Evolutionary conservation across 2,797 vertebrate genomes (phyloP), one percentile per base, ranked within the genome.

Genomic region (Pseudomugil tenellus): DNA sequence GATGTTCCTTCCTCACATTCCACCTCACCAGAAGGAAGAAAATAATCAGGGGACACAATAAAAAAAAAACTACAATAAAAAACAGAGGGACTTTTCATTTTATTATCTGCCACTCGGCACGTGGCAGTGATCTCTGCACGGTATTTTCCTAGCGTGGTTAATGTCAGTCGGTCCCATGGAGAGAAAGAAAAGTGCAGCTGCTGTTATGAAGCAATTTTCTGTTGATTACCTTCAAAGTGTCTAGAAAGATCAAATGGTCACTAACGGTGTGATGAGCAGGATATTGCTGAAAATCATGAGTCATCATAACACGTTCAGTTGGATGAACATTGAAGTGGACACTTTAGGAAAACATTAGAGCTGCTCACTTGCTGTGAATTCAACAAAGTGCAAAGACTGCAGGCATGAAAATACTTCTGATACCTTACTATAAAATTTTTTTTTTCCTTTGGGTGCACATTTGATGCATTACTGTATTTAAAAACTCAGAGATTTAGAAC

Each of bases 61-160:
- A 86, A 87, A 58, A 61, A 34, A 83, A 85, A 87, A 19, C n/a
- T 54, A 2, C 29, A 51, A 67, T 53, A 21, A 63, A 10, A 4
- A 31, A 13, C 1, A 37, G 2, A 10, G 29, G 21, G 52, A 9
- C 31, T 52, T 34, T 32, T 71, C 11, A 10, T 32, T 51, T 11
- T 56, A 0, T 55, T 23, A 1, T 48, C 11, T 29, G 9, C 2
- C 34, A 16, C 1, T 16, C 1, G 17, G 37, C 43, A 43, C 58
- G 54, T 0, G 21, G 28, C 2, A n/a, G 49, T 32, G 70, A 19
- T 76, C 43, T 9, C 19, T 25, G 17, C 17, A 21, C 59, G 58
- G 55, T 26, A 39, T 29, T 56, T 67, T 57, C 37, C 59, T 70
- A 65, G 41, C 57, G 37, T 2, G 17, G 48, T 62, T 67, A 5